Evolutionary conservation across 2,797 vertebrate genomes (phyloP), one percentile per base, ranked within the genome.

Genomic region (Notoglanidium macrostoma): DNA sequence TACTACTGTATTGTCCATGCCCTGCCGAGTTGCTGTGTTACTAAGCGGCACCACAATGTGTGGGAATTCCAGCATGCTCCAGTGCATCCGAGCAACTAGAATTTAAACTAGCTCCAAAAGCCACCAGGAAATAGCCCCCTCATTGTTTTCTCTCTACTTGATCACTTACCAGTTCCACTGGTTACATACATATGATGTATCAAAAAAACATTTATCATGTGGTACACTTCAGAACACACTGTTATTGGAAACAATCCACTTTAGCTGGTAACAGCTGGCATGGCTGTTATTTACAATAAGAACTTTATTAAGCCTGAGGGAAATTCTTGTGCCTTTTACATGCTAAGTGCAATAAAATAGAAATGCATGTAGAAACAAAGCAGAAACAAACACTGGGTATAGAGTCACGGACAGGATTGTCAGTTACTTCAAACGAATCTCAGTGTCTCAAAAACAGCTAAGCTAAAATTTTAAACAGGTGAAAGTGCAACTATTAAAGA

Each of bases 21-120:
- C 90, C 92, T n/a, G 72, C 63, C 83, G 74, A 79, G 57, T 91
- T 84, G 82, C 87, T 77, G 91, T 89, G 94, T 95, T 96, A 95
- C 94, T 94, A 94, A 92, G 95, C 94, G 95, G 93, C 93, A 87
- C 88, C 89, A 90, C 90, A 92, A 91, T 91, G 93, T 90, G 88
- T 90, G 89, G 93, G 94, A 94, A 95, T 95, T 94, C 87, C 88
- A 88, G 88, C 89, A 91, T 92, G 91, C 88, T 83, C 87, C 87
- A 88, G 87, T 85, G 89, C 84, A 82, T 81, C 83, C 81, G 67
- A 92, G 90, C 87, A 90, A 57, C 72, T 77, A 57, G 78, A 93
- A 90, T 90, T 90, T 89, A 88, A 90, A 90, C 88, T 91, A 91
- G 90, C 91, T 91, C 89, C 89, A 67, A 90, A 89, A 86, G 35